Evolutionary conservation across 2,797 vertebrate species (phyloP).

Genomic region (Lindbergichthys nudifrons): DNA sequence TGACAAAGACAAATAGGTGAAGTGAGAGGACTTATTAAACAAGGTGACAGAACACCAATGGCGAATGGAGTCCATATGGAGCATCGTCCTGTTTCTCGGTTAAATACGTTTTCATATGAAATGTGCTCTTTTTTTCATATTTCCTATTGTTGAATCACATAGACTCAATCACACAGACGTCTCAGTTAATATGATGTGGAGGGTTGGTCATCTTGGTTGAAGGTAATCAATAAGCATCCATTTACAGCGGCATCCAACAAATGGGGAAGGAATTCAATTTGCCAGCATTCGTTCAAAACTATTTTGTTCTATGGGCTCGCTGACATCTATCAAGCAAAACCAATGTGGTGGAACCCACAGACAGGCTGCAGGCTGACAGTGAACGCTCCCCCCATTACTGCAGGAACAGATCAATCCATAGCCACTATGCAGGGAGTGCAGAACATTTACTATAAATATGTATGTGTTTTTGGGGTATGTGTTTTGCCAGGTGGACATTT

Average conservation of each 20-base stretch:
- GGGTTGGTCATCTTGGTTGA: conserved; percentile 64
- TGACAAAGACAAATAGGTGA: conserved; percentile 69
- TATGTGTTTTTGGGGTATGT: conserved; percentile 41
- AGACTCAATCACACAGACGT: conserved; percentile 30
- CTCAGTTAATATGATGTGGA: conserved; percentile 55
- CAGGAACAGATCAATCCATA: conserved; percentile 66
- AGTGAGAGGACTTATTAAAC: conserved; percentile 46
- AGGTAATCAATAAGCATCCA: conserved; percentile 75
- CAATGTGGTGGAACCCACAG: conserved; percentile 75
- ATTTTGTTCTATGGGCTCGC: conserved; percentile 70
- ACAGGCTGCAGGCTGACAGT: conserved; percentile 69
- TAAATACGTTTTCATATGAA: neutral
- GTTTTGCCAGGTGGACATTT: conserved; percentile 43
- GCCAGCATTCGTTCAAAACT: conserved; percentile 79
- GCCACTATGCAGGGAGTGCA: conserved; percentile 20
- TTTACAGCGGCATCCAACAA: conserved; percentile 73
- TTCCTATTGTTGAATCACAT: conserved; percentile 39
- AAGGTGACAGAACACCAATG: conserved; percentile 17
- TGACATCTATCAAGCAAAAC: conserved; percentile 81
- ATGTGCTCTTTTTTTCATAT: neutral
- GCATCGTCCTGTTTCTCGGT: neutral
- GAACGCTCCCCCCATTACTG: conserved; percentile 61
- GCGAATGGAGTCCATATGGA: conserved; percentile 8
- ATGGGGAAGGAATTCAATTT: conserved; percentile 82
- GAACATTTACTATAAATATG: conserved; percentile 51